Evolutionary conservation across 2,797 vertebrate genomes (phyloP).

Genomic region (Crotalus adamanteus): DNA sequence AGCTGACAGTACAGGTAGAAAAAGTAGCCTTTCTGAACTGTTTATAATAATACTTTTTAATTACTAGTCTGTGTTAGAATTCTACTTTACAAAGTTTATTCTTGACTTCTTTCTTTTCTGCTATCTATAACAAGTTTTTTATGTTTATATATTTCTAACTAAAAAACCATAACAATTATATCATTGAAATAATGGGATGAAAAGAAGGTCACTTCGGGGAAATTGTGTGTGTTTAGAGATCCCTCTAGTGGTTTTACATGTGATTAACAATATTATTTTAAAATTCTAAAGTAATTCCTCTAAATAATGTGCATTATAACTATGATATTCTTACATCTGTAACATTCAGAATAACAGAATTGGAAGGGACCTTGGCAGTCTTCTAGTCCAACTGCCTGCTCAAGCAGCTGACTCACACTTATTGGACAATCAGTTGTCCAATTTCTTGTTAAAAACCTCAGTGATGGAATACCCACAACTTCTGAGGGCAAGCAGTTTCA

Average conservation of each 20-base stretch:
- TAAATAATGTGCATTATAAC: background rate
- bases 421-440: background rate
- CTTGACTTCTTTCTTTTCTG: background rate
- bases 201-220: background rate
- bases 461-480: background rate
- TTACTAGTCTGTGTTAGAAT: background rate
- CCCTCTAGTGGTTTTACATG: slow-evolving; percentile 21
- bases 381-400: background rate
- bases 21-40: background rate
- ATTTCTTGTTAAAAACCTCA: background rate
- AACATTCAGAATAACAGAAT: background rate
- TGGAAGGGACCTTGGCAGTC: background rate
- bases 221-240: background rate
- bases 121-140: background rate
- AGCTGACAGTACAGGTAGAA: background rate
- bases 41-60: background rate
- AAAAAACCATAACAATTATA: background rate
- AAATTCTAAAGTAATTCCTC: background rate
- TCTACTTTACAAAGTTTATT: background rate
- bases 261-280: background rate
- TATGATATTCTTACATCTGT: background rate
- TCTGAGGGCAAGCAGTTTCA: background rate
- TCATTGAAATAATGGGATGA: background rate
- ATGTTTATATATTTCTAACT: background rate
- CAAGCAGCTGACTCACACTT: background rate